A percentile compares a stretch with the other conserved stretches of the same genome.
phyloP scores from a whole-genome alignment of 2,888 invertebrate species.

The Isotomurus palustris region DNA sequence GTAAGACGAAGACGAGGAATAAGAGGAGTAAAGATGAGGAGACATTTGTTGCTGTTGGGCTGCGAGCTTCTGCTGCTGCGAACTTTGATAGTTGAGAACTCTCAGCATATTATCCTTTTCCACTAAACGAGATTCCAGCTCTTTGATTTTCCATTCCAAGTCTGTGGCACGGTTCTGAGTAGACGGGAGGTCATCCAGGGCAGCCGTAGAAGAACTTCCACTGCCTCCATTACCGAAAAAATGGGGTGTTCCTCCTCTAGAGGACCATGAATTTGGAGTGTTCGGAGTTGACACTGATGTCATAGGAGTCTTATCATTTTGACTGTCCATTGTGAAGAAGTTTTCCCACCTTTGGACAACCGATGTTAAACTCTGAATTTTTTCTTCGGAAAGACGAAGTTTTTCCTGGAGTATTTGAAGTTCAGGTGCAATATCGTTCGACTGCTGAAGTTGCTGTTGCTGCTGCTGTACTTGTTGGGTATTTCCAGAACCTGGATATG shows the following conservation, averaged over 20 bases:
- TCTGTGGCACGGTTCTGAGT: conserved; percentile 38
- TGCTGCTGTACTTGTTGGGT: not conserved
- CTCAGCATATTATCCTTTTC: conserved; percentile 87
- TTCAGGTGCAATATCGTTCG: conserved; percentile 28
- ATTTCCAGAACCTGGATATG: conserved; percentile 35
- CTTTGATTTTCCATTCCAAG: conserved; percentile 59
- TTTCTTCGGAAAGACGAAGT: conserved; percentile 42
- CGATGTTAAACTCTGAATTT: conserved; percentile 33
- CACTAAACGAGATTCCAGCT: conserved; percentile 78
- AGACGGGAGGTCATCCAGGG: conserved; percentile 36
- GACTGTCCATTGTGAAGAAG: conserved; percentile 35
- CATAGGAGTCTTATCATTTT: conserved; percentile 17
- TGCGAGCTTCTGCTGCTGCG: no score
- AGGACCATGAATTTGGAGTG: conserved; percentile 44
- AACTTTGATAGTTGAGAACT: conserved; percentile 61
- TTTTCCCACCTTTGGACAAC: conserved; percentile 40
- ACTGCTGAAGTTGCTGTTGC: conserved; percentile 2
- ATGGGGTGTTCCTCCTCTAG: conserved; percentile 44
- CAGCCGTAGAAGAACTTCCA: conserved; percentile 30
- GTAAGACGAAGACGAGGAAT: conserved; percentile 33
- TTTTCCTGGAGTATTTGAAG: conserved; percentile 43
- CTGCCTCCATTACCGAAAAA: conserved; percentile 40
- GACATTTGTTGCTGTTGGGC: conserved; percentile 34
- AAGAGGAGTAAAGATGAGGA: conserved; percentile 34
- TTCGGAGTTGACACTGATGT: conserved; percentile 38